Evolutionary conservation across 2,888 invertebrate species (phyloP), one percentile per base, ranked within the genome.

Genomic region (Caenorhabditis sp.): DNA sequence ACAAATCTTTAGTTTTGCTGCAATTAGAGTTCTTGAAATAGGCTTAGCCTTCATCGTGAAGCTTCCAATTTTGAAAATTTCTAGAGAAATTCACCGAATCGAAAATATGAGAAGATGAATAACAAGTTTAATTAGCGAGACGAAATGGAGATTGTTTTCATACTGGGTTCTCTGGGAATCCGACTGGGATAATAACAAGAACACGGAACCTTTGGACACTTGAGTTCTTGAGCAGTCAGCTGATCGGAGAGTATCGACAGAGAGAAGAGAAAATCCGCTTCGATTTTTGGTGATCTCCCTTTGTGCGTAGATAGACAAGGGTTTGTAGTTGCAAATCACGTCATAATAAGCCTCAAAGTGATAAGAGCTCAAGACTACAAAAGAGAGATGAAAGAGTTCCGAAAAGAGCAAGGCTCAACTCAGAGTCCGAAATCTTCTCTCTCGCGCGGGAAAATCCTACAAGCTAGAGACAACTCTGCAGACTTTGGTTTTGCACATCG

Each of bases 181-280:
- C 16, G 4, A 22, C 26, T 49, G 47, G 19, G 47, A n/a, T 19
- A 38, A 31, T n/a, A 68, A 51, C 31, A 26, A 28, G 10, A n/a
- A n/a, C n/a, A 35, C 10, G 14, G 26, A 54, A 54, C 54, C 24
- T 26, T 12, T 4, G 59, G 16, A 38, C 49, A 73, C 72, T 72
- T 59, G 59, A 73, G 61, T 54, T 59, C 38, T 59, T 51, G 72
- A 51, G 61, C 49, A 51, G 58, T 66, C 75, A 75, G 75, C 75
- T 75, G 75, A 75, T 56, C 28, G 26, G 12, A 47, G 44, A 47
- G 19, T n/a, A 47, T n/a, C n/a, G n/a, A 19, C 16, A 47, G 19
- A 47, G 19, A 14, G 24, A 26, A 26, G 24, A 12, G 26, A 24
- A 26, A 10, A 14, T 26, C 54, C 14, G 49, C 22, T 47, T 10